These are phyloP conservation scores for Dendrolimus houi DNA, from an alignment of 2,888 invertebrate species.

Conservation along the genomic window DNA sequence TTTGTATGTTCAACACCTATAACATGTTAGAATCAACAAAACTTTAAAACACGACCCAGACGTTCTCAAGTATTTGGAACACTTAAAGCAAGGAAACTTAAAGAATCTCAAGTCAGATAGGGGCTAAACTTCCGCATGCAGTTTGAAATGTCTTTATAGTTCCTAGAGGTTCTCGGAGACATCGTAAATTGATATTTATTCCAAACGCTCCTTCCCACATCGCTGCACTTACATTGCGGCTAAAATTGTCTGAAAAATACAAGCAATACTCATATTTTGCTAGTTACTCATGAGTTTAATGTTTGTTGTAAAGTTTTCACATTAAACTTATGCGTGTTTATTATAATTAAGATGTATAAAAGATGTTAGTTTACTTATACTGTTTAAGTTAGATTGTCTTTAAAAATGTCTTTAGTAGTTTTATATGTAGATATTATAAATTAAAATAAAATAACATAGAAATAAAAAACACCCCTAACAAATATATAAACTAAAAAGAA, in stretches of 20 bases:
- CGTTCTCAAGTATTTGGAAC: neutral
- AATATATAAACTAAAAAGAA: too few relatives aligned
- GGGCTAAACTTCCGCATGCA: constrained; percentile 25
- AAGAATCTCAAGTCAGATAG: constrained; percentile 15
- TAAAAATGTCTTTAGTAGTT: too few relatives aligned
- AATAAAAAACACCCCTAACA: too few relatives aligned
- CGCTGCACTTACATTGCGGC: constrained; percentile 14
- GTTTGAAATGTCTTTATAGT: constrained; percentile 47
- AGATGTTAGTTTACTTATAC: too few relatives aligned
- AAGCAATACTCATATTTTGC: neutral
- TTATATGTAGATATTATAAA: too few relatives aligned
- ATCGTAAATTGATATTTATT: constrained; percentile 55
- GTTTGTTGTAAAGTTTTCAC: neutral
- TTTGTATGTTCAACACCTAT: too few relatives aligned
- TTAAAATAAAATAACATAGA: too few relatives aligned
- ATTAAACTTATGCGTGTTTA: neutral
- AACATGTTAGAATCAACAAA: too few relatives aligned
- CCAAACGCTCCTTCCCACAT: constrained; percentile 17
- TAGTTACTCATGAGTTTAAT: neutral
- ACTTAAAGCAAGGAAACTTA: neutral
- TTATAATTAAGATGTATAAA: too few relatives aligned
- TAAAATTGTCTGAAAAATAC: neutral
- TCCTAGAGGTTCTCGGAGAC: constrained; percentile 21
- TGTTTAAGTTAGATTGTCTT: too few relatives aligned
- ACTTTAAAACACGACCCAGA: too few relatives aligned